Percentiles rank a stretch among this genome's conserved stretches.
Evolutionary conservation across 1,140 invertebrate species (phyloP).

Genomic region (Drosophila suzukii): DNA sequence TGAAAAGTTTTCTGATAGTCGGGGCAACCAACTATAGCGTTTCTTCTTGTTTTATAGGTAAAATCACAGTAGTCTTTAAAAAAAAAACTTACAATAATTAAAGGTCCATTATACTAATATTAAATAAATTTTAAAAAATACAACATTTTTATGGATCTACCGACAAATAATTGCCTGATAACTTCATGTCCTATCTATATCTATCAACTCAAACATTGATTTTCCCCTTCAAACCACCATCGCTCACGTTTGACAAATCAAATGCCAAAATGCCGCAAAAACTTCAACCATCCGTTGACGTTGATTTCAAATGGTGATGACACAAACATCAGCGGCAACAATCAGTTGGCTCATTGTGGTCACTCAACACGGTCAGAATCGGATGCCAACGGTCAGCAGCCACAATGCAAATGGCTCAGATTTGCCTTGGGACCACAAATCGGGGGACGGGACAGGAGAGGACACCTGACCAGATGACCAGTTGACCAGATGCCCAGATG

Average conservation of each 20-base stretch:
- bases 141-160: background rate
- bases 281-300: slow-evolving; percentile 3
- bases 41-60: no score
- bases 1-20: no score
- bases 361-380: slow-evolving; percentile 53
- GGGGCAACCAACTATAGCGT: no score
- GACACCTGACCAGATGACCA: slow-evolving; percentile 13
- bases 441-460: slow-evolving; percentile 51
- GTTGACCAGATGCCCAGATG: slow-evolving; percentile 5
- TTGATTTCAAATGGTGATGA: slow-evolving; percentile 37
- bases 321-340: slow-evolving; percentile 33
- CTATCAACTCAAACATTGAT: background rate
- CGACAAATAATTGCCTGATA: background rate
- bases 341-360: slow-evolving; percentile 51
- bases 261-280: slow-evolving; percentile 24
- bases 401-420: slow-evolving; percentile 76
- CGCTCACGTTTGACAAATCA: slow-evolving; percentile 32
- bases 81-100: no score
- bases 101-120: no score
- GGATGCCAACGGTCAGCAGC: slow-evolving; percentile 55
- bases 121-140: no score
- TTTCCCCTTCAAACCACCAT: slow-evolving; percentile 6
- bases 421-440: slow-evolving; percentile 70
- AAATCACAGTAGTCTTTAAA: no score
- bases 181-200: no score